A percentile compares a stretch with the other conserved stretches of the same genome.
Evolutionary conservation across 2,888 invertebrate genomes (phyloP).

Genomic region (Seladonia tumulorum): DNA sequence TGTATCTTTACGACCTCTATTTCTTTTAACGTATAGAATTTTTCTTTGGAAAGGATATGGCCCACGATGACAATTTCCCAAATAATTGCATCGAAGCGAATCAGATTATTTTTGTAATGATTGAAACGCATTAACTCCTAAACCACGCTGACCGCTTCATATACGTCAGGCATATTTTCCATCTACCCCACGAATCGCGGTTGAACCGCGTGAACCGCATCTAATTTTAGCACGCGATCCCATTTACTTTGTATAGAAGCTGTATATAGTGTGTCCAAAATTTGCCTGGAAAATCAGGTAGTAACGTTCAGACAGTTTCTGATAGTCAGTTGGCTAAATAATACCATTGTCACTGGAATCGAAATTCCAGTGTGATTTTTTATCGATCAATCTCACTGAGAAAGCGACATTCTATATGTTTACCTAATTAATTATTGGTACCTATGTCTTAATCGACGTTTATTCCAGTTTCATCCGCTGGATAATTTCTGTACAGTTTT

Average conservation of each 20-base stretch:
- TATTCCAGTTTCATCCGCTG: background rate
- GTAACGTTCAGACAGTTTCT: slow-evolving; percentile 28
- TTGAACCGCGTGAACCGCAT: slow-evolving; percentile 52
- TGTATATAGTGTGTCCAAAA: slow-evolving; percentile 22
- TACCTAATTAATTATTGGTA: background rate
- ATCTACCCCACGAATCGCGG: slow-evolving; percentile 28
- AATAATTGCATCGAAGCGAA: background rate
- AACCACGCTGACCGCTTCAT: slow-evolving; percentile 35
- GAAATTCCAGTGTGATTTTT: slow-evolving; percentile 1
- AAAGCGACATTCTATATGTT: background rate
- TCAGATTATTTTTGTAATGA: slow-evolving; percentile 5
- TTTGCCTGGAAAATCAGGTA: slow-evolving; percentile 23
- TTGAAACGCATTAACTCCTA: slow-evolving; percentile 41
- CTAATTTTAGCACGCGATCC: slow-evolving; percentile 51
- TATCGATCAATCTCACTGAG: background rate
- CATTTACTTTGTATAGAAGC: slow-evolving; percentile 44
- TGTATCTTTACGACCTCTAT: background rate
- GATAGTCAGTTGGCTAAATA: slow-evolving; percentile 31
- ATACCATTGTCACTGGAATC: background rate
- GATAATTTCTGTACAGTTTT: background rate
- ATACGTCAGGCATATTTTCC: slow-evolving; percentile 42
- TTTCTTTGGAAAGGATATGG: too few relatives aligned
- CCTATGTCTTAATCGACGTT: background rate
- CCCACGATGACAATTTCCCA: background rate
- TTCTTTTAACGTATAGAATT: background rate